Conservation (phyloP, 2,113 vertebrate genomes). For the Rhineura floridana region DNA sequence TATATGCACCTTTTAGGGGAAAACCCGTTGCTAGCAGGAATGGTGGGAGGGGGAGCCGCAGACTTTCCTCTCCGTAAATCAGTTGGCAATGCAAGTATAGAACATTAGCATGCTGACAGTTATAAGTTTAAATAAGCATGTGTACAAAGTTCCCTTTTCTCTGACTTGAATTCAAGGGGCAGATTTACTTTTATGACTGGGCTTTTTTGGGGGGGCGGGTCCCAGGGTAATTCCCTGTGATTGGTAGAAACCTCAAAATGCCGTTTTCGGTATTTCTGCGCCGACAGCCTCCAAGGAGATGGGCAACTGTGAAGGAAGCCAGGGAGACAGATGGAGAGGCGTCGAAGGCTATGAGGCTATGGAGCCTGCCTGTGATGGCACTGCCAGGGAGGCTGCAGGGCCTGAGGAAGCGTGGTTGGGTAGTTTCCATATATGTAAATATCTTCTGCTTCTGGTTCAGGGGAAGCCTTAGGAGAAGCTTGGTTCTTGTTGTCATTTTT, state of each 20-base stretch:
- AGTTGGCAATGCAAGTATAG: neutral
- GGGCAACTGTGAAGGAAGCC: neutral
- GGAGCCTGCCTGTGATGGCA: neutral
- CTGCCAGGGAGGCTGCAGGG: neutral
- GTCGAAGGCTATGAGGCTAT: neutral
- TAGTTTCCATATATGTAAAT: constrained; percentile 8
- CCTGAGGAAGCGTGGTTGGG: neutral
- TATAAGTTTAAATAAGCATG: neutral
- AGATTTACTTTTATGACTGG: neutral
- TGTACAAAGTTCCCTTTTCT: neutral
- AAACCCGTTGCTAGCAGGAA: neutral
- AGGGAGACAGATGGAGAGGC: constrained; percentile 6
- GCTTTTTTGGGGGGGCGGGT: too few species aligned
- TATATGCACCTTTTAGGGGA: neutral
- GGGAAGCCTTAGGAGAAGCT: neutral
- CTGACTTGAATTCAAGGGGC: neutral
- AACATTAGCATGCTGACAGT: neutral
- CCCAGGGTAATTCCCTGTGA: neutral
- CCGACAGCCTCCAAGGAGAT: neutral
- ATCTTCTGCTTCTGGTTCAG: neutral
- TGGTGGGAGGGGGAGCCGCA: neutral
- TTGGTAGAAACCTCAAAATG: neutral
- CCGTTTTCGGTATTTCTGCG: too few species aligned
- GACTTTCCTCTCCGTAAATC: too few species aligned
- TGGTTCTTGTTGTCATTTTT: too few species aligned